Base-by-base conservation (phyloP, 2,797 vertebrate species). In the Hippopotamyrus pictus region DNA sequence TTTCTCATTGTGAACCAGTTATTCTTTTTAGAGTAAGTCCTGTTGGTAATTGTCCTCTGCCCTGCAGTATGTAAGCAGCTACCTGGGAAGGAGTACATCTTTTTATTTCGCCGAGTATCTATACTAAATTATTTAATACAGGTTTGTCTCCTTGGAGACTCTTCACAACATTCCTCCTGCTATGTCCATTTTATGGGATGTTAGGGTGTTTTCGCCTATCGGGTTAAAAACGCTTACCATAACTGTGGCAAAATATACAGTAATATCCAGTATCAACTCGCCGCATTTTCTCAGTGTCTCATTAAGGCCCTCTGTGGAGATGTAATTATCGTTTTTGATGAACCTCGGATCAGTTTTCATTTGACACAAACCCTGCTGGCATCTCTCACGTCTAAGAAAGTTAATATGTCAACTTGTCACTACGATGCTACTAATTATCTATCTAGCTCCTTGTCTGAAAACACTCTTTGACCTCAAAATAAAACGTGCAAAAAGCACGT, bases 251-350 rank as follows among this genome's bases (percentile, higher is more conserved):
- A 48, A 57, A 57, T n/a, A 5, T 59, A n/a, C 6, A 44, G 29
- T n/a, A 57, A 86, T 54, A 53, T 25, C 85, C 33, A 12, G 4
- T 41, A 59, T 57, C 25, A 41, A 44, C 46, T 57, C 53, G 4
- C 1, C 1, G 0, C 25, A 53, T 53, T 85, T 85, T 53, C 83
- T 86, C 83, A 11, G 9, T 22, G 25, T 57, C 85, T 54, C 29
- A 17, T 87, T 37, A 54, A 33, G 50, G 33, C 17, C 9, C 37
- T 57, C 85, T 51, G 14, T 6, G 29, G 25, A 54, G 17, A 87
- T 7, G 33, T 17, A 87, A 33, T 87, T 87, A 87, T 87, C 85
- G 17, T 37, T 54, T 87, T 57, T 87, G 85, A 86, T 86, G 33
- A 86, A 86, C 51, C 29, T 19, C 17, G 3, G 41, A n/a, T 51